phyloP scores from a whole-genome alignment of 2,113 vertebrate species.

The Donacobius atricapilla region DNA sequence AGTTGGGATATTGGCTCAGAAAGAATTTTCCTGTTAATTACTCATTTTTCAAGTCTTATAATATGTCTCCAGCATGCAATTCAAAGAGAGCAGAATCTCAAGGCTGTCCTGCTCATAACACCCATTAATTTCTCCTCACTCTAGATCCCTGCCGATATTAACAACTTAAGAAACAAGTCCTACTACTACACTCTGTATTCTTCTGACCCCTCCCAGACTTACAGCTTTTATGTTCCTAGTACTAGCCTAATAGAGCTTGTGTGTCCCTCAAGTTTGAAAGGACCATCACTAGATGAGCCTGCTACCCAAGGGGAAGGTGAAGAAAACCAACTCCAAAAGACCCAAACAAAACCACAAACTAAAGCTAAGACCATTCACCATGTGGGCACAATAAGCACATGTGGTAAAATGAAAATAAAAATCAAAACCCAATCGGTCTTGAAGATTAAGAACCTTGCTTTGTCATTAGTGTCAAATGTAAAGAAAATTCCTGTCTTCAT shows the following conservation, averaged over 20 bases:
- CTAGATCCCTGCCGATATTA: background rate
- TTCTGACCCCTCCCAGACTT: background rate
- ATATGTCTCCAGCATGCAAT: background rate
- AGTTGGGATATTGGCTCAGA: background rate
- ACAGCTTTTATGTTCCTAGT: rapidly evolving
- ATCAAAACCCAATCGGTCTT: rapidly evolving
- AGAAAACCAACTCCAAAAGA: rapidly evolving
- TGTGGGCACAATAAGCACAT: background rate
- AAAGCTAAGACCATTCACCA: background rate
- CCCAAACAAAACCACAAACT: background rate
- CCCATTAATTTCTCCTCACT: background rate
- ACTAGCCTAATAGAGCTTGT: background rate
- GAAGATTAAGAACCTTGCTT: background rate
- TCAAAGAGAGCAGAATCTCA: background rate
- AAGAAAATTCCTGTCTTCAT: background rate
- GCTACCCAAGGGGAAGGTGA: background rate
- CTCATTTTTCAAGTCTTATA: background rate
- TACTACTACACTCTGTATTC: background rate
- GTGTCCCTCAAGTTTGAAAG: background rate
- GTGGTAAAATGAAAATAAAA: background rate
- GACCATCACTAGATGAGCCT: background rate
- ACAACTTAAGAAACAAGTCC: background rate
- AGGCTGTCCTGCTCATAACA: background rate
- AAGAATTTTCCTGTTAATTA: background rate
- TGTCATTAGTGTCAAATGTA: background rate